phyloP scores from a whole-genome alignment of 1,140 invertebrate species.

The Apis dorsata region DNA sequence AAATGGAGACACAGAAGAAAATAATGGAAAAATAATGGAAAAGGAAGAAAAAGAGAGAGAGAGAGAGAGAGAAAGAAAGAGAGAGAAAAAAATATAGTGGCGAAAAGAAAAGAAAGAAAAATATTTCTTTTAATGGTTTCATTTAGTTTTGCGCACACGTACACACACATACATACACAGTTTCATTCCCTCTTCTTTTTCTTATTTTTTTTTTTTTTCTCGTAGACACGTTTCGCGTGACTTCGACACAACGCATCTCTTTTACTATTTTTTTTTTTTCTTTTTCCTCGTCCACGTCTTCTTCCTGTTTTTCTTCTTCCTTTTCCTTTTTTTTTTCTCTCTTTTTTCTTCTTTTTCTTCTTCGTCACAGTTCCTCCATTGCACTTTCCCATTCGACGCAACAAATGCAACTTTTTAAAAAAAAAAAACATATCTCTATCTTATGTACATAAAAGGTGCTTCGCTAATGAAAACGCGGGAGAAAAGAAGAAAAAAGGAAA shows the following conservation, averaged over 20 bases:
- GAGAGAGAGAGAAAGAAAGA: neutral
- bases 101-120: neutral
- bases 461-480: constrained; percentile 62
- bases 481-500: constrained; percentile 32
- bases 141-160: neutral
- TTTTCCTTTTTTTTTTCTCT: neutral
- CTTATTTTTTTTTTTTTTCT: neutral
- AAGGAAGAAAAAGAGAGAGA: neutral
- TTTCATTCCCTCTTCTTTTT: neutral
- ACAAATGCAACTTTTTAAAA: constrained; percentile 76
- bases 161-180: neutral
- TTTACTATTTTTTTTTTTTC: neutral
- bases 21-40: constrained; percentile 2
- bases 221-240: constrained; percentile 9
- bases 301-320: constrained; percentile 38
- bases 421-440: constrained; percentile 74
- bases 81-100: constrained; percentile 2
- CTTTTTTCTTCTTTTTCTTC: neutral
- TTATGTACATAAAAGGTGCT: constrained; percentile 77
- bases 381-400: constrained; percentile 79
- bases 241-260: constrained; percentile 11
- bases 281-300: constrained; percentile 33
- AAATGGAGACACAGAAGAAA: neutral
- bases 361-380: constrained; percentile 70
- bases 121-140: neutral